Conservation (phyloP, 2,797 vertebrate genomes). For the Pristis pectinata region DNA sequence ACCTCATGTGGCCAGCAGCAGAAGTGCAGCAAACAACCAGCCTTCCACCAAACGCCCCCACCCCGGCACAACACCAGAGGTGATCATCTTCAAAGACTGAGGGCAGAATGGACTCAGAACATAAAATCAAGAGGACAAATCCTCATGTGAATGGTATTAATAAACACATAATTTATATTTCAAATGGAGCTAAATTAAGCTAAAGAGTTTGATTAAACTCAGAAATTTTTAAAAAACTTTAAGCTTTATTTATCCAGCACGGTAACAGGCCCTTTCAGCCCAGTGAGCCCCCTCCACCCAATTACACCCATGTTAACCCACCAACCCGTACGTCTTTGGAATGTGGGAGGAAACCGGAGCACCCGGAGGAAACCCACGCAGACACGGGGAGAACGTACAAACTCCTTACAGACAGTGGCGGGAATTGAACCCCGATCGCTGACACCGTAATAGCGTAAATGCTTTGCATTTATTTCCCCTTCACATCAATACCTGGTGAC, state of each 20-base stretch:
- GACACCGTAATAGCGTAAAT: too few species aligned
- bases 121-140: not conserved
- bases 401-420: too few species aligned
- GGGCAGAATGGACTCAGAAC: not conserved
- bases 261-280: too few species aligned
- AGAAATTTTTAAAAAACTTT: too few species aligned
- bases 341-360: too few species aligned
- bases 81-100: not conserved
- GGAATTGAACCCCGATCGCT: too few species aligned
- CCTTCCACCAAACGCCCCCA: not conserved
- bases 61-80: not conserved
- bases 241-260: too few species aligned
- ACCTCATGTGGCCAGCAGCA: not conserved
- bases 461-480: not conserved
- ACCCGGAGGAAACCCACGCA: too few species aligned
- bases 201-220: not conserved
- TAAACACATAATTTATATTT: not conserved
- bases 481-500: conserved; percentile 60
- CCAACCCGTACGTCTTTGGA: too few species aligned
- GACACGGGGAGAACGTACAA: too few species aligned
- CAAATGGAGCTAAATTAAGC: not conserved
- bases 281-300: too few species aligned
- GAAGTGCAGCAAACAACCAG: not conserved
- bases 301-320: too few species aligned
- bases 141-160: not conserved